A percentile compares a stretch with the other conserved stretches of the same genome.
These are phyloP conservation scores for Diplodus puntazzo DNA, from an alignment of 2,797 vertebrate genomes.

Conservation along the genomic window DNA sequence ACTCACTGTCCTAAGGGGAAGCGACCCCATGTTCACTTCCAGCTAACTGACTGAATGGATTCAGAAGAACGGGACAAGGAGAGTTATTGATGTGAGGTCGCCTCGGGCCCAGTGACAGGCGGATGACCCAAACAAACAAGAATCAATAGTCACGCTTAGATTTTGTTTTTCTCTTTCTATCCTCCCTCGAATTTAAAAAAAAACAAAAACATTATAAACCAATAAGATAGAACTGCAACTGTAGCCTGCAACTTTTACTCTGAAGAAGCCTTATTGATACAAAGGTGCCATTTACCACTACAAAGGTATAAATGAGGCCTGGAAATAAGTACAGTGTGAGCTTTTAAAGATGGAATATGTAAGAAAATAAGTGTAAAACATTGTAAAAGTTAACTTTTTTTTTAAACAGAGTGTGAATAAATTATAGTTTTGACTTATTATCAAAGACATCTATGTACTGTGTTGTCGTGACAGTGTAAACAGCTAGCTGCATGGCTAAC, in stretches of 20 bases:
- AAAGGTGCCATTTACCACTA: neutral
- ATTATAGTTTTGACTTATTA: too few species aligned
- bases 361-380: too few species aligned
- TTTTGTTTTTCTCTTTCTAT: neutral
- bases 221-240: neutral
- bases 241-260: neutral
- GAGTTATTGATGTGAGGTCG: slow-evolving; percentile 27
- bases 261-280: slow-evolving; percentile 3
- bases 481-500: neutral
- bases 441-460: too few species aligned
- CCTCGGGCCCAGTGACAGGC: slow-evolving; percentile 11
- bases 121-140: slow-evolving; percentile 4
- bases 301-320: slow-evolving; percentile 1
- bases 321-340: neutral
- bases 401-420: too few species aligned
- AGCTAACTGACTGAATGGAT: slow-evolving; percentile 26
- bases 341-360: neutral
- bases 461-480: too few species aligned
- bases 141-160: neutral
- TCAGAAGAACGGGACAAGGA: slow-evolving; percentile 30
- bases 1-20: slow-evolving; percentile 19
- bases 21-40: neutral
- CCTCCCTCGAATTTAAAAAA: neutral
- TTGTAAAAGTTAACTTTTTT: too few species aligned
- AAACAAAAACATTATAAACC: neutral